A percentile compares a stretch with the other conserved stretches of the same genome.
Evolutionary conservation across 2,113 vertebrate genomes (phyloP).

Genomic region (Coturnix japonica): DNA sequence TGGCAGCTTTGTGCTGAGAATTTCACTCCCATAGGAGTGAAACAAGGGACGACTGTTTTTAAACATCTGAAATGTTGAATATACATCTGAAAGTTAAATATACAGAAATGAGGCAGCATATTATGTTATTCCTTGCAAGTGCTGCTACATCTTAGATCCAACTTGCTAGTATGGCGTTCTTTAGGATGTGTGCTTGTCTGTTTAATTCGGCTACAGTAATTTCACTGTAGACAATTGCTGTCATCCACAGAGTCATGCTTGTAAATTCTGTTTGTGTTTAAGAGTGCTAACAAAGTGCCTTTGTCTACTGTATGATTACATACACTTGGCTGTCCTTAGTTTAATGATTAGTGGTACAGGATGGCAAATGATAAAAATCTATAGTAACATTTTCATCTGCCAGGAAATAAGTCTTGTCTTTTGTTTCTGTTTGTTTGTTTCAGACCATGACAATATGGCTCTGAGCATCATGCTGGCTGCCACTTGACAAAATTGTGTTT

Average conservation of each 20-base stretch:
- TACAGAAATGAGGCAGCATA: not conserved
- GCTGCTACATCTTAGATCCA: not conserved
- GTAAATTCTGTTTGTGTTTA: not conserved
- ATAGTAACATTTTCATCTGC: not conserved
- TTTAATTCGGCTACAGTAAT: not conserved
- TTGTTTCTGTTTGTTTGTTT: not conserved
- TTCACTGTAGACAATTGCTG: not conserved
- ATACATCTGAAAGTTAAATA: not conserved
- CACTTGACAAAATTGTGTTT: not conserved
- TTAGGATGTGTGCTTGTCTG: not conserved
- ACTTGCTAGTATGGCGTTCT: not conserved
- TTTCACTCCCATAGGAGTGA: not conserved
- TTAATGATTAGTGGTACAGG: not conserved
- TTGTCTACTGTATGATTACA: not conserved
- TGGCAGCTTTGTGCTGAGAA: not conserved
- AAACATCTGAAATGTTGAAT: not conserved
- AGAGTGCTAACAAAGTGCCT: not conserved
- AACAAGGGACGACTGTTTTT: not conserved
- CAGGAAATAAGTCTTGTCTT: not conserved
- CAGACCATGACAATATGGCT: not conserved
- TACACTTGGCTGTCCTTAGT: not conserved
- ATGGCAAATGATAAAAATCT: not conserved
- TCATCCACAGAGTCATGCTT: not conserved
- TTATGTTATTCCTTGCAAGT: not conserved
- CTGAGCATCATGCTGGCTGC: not conserved